phyloP scores from a whole-genome alignment of 2,888 invertebrate species.

The Colletes collaris region DNA sequence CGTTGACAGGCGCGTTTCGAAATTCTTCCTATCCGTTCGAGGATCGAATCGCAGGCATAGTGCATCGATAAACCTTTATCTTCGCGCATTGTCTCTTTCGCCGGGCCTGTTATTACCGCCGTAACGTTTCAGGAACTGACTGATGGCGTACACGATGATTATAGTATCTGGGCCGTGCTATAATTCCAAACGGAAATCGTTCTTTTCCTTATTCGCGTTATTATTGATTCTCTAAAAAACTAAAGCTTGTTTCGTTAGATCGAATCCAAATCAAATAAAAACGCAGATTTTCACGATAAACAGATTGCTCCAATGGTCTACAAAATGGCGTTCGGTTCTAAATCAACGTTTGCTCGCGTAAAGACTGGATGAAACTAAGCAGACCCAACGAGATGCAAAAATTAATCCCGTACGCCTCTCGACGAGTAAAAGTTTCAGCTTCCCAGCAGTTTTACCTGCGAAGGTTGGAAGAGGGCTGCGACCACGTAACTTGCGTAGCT shows the following conservation, averaged over 20 bases:
- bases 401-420: neutral
- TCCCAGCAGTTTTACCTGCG: neutral
- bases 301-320: too few relatives aligned
- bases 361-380: too few relatives aligned
- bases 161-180: too few relatives aligned
- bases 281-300: too few relatives aligned
- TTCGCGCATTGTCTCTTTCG: neutral
- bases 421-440: neutral
- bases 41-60: neutral
- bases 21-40: conserved; percentile 9
- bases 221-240: too few relatives aligned
- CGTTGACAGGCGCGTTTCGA: conserved; percentile 45
- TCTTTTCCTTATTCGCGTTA: too few relatives aligned
- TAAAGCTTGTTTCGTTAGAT: too few relatives aligned
- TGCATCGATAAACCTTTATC: conserved; percentile 2
- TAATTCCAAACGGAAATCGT: too few relatives aligned
- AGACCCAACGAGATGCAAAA: neutral
- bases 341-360: too few relatives aligned
- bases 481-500: neutral
- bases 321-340: too few relatives aligned
- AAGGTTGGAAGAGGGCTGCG: neutral
- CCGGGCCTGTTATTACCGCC: neutral
- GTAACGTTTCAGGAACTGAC: neutral
- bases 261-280: too few relatives aligned
- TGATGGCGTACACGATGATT: too few relatives aligned